A percentile compares a stretch with the other conserved stretches of the same genome.
phyloP scores from a whole-genome alignment of 2,113 vertebrate genomes.

The Butorides virescens region DNA sequence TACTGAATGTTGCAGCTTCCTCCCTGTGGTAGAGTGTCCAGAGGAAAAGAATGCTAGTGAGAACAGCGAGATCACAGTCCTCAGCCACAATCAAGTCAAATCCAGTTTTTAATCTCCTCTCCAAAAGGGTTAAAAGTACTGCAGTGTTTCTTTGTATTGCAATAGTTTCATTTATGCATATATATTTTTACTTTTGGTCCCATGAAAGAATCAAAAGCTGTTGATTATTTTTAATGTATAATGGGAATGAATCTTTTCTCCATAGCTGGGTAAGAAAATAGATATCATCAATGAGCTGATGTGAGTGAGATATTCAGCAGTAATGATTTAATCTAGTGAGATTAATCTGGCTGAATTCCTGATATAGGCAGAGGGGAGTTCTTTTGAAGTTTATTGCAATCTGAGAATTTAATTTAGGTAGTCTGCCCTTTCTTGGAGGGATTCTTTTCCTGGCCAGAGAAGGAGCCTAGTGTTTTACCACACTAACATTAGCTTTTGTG shows the following conservation, averaged over 20 bases:
- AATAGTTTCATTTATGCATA: not conserved
- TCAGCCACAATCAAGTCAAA: not conserved
- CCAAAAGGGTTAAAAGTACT: not conserved
- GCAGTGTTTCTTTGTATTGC: not conserved
- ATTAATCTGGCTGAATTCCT: not conserved
- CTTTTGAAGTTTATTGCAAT: not conserved
- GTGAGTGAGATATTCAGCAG: not conserved
- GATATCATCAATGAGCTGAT: not conserved
- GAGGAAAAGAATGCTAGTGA: not conserved
- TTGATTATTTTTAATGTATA: not conserved
- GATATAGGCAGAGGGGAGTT: not conserved
- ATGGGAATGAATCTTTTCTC: not conserved
- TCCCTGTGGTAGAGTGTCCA: not conserved
- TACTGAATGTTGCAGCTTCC: not conserved
- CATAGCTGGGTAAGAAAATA: not conserved
- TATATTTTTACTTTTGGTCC: not conserved
- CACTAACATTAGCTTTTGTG: not conserved
- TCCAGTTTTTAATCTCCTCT: not conserved
- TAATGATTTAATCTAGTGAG: not conserved
- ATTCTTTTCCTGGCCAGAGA: not conserved
- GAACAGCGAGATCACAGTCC: not conserved
- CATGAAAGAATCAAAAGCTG: not conserved
- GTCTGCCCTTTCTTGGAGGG: not conserved
- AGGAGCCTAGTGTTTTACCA: not conserved
- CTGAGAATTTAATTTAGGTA: not conserved